phyloP scores from a whole-genome alignment of 2,888 invertebrate genomes.

The Coenonympha arcania region DNA sequence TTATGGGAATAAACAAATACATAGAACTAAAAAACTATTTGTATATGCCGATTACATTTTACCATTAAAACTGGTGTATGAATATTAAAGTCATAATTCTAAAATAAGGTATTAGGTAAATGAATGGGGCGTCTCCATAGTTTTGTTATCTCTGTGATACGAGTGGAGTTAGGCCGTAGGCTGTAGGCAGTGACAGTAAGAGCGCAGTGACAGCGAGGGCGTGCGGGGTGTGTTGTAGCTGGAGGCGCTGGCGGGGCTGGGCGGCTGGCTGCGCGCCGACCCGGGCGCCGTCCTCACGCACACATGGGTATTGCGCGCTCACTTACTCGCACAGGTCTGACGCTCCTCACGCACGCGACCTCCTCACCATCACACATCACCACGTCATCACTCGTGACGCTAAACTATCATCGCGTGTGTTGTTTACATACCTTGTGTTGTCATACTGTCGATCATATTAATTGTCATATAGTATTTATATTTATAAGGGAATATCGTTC shows the following conservation, averaged over 20 bases:
- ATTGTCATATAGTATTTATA: not conserved
- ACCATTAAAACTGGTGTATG: too few relatives aligned
- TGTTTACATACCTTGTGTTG: not conserved
- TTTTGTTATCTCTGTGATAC: too few relatives aligned
- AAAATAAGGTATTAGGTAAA: too few relatives aligned
- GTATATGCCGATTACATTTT: too few relatives aligned
- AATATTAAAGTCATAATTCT: too few relatives aligned
- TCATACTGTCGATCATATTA: not conserved
- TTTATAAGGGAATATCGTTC: not conserved
- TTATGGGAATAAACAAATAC: too few relatives aligned
- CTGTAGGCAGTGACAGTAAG: not conserved
- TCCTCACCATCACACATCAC: too few relatives aligned
- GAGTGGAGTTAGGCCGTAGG: not conserved
- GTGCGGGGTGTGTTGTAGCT: constrained; percentile 64
- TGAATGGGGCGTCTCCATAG: too few relatives aligned
- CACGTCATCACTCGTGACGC: constrained; percentile 7
- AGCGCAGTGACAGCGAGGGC: constrained; percentile 29
- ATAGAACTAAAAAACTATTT: too few relatives aligned
- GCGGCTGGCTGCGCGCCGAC: constrained; percentile 70
- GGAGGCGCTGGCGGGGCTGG: constrained; percentile 72
- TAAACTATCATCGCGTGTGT: constrained; percentile 1
- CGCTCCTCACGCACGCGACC: constrained; percentile 37
- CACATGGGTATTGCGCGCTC: constrained; percentile 76
- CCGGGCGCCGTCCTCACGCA: constrained; percentile 68
- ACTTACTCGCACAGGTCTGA: constrained; percentile 74